Evolutionary conservation across 2,113 vertebrate species (phyloP).

Genomic region (Thunnus thynnus): DNA sequence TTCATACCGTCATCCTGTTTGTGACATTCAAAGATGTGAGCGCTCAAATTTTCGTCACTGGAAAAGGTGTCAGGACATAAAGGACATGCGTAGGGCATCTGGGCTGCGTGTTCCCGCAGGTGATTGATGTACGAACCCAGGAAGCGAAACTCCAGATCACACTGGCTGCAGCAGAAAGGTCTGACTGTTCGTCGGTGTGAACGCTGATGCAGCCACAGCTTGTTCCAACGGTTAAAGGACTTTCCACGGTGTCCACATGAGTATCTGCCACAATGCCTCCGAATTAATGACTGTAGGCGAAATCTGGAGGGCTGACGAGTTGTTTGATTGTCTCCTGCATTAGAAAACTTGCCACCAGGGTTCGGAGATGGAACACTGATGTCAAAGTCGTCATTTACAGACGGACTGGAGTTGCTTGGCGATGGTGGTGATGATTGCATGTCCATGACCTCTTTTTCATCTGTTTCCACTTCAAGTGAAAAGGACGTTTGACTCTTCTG

Average conservation of each 20-base stretch:
- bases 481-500: background rate
- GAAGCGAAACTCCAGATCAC: constrained; percentile 62
- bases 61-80: constrained; percentile 25
- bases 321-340: background rate
- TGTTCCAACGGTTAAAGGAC: constrained; percentile 48
- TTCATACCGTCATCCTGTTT: constrained; percentile 7
- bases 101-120: constrained; percentile 55
- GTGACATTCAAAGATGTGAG: constrained; percentile 34
- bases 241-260: constrained; percentile 49
- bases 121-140: constrained; percentile 61
- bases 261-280: constrained; percentile 27
- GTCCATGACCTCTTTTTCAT: no score
- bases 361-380: background rate
- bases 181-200: constrained; percentile 26
- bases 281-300: constrained; percentile 20
- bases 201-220: constrained; percentile 30
- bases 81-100: constrained; percentile 42
- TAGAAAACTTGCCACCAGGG: no score
- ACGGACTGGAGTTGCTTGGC: background rate
- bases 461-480: background rate
- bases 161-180: constrained; percentile 57
- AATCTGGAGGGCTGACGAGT: background rate
- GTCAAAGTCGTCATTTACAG: background rate
- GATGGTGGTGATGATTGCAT: background rate
- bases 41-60: constrained; percentile 4